A percentile compares a stretch with the other conserved stretches of the same genome.
Evolutionary conservation across 2,113 vertebrate genomes (phyloP).

Genomic region (Heterocephalus glaber): DNA sequence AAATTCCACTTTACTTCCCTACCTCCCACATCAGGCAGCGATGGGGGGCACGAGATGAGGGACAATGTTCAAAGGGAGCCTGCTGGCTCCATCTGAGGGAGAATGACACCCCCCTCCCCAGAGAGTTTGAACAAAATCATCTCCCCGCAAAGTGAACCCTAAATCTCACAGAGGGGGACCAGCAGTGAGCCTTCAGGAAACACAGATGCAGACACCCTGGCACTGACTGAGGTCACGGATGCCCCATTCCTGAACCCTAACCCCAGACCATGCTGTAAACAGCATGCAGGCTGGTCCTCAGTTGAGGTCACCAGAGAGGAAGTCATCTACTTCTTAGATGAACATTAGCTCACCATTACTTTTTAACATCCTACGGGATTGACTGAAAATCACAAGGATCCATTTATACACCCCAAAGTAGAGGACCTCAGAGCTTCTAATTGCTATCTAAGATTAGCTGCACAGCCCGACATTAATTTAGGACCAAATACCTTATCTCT

Average conservation of each 20-base stretch:
- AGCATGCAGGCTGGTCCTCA: not conserved
- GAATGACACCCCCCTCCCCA: not conserved
- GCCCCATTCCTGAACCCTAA: not conserved
- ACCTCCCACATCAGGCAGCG: not conserved
- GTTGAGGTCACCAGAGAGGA: not conserved
- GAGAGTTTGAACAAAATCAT: not conserved
- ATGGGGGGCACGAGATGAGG: not conserved
- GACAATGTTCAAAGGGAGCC: not conserved
- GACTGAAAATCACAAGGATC: not conserved
- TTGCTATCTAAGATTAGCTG: not conserved
- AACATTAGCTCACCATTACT: not conserved
- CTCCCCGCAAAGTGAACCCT: not conserved
- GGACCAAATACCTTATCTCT: not conserved
- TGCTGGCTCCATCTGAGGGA: not conserved
- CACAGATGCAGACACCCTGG: not conserved
- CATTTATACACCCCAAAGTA: not conserved
- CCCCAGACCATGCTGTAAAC: not conserved
- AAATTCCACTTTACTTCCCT: not conserved
- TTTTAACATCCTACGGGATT: slow-evolving; percentile 1
- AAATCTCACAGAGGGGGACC: not conserved
- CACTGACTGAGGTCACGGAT: not conserved
- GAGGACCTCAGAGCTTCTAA: not conserved
- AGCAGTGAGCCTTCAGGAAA: not conserved
- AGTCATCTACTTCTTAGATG: not conserved
- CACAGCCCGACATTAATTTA: not conserved